Base-by-base conservation (phyloP, 2,797 vertebrate genomes). In the Pterois miles region DNA sequence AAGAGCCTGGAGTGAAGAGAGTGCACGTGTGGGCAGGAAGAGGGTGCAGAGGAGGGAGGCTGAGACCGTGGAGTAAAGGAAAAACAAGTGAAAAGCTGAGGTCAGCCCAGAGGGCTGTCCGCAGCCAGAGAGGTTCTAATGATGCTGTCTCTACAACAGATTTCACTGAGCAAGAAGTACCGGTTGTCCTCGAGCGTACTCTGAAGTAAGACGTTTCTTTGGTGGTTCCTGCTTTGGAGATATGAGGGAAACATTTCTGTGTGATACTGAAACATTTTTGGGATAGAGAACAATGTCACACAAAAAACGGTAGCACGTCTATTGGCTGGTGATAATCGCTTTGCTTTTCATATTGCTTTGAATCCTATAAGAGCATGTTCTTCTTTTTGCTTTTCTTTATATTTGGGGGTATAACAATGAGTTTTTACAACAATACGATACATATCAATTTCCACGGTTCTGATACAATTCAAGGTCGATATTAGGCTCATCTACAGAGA, bases 141-240 rank as follows among this genome's bases (percentile, higher is more conserved):
- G 86, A 82, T 83, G 74, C 71, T 20, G 72, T 88, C 87, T 89
- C 74, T 68, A 64, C 82, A 88, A 86, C 71, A 88, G 76, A 86
- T 68, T 63, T 60, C 53, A 71, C 50, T 75, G 76, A 73, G 62
- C 58, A 62, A 22, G 54, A 75, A 80, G 36, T 38, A 57, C 70
- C 74, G 57, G 65, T 60, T 84, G 62, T 77, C 60, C 74, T 81
- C 8, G 2, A 70, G 66, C 73, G 70, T 78, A 63, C 70, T 79
- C n/a, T 79, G 34, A 77, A 71, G 67, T 70, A 72, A 85, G 65
- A 75, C 64, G n/a, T 66, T 54, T 54, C 62, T 78, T 34, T 56
- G 9, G 67, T 31, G 46, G 29, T 36, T 67, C 18, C 50, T 43
- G n/a, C 33, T 72, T 48, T 75, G 43, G 13, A 66, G 65, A 71